Evolutionary conservation across 2,797 vertebrate genomes (phyloP), one percentile per base, ranked within the genome.

Genomic region (Amblyraja radiata): DNA sequence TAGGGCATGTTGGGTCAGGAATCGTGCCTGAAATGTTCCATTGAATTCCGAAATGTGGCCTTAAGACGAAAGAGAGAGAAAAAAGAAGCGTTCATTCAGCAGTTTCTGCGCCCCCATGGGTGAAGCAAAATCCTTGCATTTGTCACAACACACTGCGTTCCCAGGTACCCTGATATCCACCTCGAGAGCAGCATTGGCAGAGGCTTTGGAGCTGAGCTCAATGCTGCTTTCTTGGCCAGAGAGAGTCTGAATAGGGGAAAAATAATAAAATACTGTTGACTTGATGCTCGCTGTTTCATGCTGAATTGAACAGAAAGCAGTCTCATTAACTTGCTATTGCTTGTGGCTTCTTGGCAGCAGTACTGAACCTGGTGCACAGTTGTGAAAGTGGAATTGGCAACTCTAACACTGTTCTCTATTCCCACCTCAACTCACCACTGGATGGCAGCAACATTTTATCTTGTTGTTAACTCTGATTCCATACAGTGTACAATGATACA

Each of bases 401-500:
- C 25, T 71, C 25, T 6, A 11, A 54, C 16, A 39, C 18, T 28
- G 23, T 73, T 9, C 46, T 73, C 39, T 39, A 2, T 36, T 32
- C 39, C 65, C 88, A n/a, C n/a, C 36, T 81, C 73, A 39, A 11
- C 25, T 32, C 14, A 93, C 93, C 94, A 94, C 81, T 93, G 94
- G 94, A 93, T 93, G 94, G 94, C 81, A 80, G 93, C 93, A 93
- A 93, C 54, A 32, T 36, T 76, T 77, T 61, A 93, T 21, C 11
- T 76, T 76, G 39, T 76, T 54, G 4, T 46, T 74, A 2, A 16
- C 9, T 90, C 65, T 73, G 84, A 90, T 90, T 71, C 61, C 14
- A 0, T 91, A 25, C 1, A 18, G 14, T 54, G 23, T 54, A 5
- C 32, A 39, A 91, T 11, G 23, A 23, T 39, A 13, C 68, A 28